A percentile compares a stretch with the other conserved stretches of the same genome.
Evolutionary conservation across 2,113 vertebrate genomes (phyloP).

Genomic region (Macquaria ambigua): DNA sequence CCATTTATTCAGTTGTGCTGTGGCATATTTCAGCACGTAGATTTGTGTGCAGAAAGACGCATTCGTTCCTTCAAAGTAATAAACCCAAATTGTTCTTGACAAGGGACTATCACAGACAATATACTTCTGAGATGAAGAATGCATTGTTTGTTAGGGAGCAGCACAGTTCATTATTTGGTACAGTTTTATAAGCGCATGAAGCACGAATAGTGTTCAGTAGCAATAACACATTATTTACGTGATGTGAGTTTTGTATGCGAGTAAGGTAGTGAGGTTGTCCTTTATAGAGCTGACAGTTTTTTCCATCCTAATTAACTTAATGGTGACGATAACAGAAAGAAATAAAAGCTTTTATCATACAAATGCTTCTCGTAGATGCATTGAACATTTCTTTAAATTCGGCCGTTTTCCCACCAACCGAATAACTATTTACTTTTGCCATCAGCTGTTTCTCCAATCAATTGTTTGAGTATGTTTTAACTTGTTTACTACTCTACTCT

Average conservation of each 20-base stretch:
- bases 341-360: slow-evolving; percentile 23
- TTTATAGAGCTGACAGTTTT: not conserved
- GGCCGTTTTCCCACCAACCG: not conserved
- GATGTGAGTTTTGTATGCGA: slow-evolving; percentile 19
- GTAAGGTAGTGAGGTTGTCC: not conserved
- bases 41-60: slow-evolving; percentile 22
- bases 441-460: slow-evolving; percentile 29
- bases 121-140: slow-evolving; percentile 25
- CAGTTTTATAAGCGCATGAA: slow-evolving; percentile 13
- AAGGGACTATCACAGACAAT: slow-evolving; percentile 77
- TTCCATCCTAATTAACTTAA: slow-evolving; percentile 24
- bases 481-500: slow-evolving; percentile 84
- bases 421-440: slow-evolving; percentile 37
- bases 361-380: not conserved
- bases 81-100: slow-evolving; percentile 56
- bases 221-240: slow-evolving; percentile 39
- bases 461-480: slow-evolving; percentile 76
- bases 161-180: slow-evolving; percentile 23
- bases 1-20: not conserved
- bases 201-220: slow-evolving; percentile 20
- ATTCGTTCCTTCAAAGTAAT: slow-evolving; percentile 53
- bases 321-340: not conserved
- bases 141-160: slow-evolving; percentile 46
- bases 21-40: not conserved
- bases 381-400: slow-evolving; percentile 7